phyloP scores from a whole-genome alignment of 2,113 vertebrate genomes.

The Ovis canadensis region DNA sequence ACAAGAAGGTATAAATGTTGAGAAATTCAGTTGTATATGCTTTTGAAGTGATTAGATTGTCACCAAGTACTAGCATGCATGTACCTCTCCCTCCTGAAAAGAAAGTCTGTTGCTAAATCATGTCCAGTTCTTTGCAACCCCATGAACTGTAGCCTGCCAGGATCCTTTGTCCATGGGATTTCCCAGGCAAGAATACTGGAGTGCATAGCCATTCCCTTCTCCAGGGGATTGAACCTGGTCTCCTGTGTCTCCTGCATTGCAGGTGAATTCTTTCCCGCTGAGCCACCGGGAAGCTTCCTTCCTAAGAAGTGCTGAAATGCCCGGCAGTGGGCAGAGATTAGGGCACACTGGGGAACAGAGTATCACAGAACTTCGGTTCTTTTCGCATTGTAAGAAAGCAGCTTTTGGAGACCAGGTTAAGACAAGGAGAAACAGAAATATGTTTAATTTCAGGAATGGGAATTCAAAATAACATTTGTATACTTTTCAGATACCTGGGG shows the following conservation, averaged over 20 bases:
- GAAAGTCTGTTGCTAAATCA: background rate
- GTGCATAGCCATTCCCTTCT: background rate
- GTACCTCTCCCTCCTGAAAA: background rate
- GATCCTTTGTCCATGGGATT: background rate
- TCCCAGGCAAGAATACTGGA: background rate
- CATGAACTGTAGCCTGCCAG: background rate
- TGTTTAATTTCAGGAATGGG: background rate
- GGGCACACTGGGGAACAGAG: background rate
- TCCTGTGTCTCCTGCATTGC: background rate
- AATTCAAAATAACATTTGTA: background rate
- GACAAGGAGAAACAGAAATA: background rate
- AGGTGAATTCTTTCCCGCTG: background rate
- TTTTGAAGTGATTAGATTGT: background rate
- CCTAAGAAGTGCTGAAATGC: background rate
- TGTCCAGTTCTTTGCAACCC: background rate
- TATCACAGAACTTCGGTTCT: background rate
- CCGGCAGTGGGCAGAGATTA: background rate
- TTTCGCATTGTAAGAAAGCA: background rate
- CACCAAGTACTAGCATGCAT: fast-evolving
- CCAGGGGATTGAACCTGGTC: background rate
- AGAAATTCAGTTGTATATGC: background rate
- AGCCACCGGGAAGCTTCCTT: background rate
- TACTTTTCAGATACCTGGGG: background rate
- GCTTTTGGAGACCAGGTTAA: background rate
- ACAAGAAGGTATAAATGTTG: background rate